A percentile compares a stretch with the other conserved stretches of the same genome.
Conservation (phyloP, 2,888 invertebrate species). For the Meteorus colon region DNA sequence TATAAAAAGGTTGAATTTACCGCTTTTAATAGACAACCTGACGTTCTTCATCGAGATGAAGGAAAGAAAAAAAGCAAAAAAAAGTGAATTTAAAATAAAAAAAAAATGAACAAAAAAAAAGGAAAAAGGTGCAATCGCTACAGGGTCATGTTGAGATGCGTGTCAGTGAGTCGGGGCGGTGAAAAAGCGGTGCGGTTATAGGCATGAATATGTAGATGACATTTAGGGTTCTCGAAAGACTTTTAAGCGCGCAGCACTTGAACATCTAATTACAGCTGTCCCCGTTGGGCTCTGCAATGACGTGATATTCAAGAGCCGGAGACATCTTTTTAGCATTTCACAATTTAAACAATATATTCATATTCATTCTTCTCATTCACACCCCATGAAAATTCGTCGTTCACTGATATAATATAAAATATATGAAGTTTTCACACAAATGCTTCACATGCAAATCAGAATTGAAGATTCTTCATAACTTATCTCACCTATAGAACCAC, state of each 20-base stretch:
- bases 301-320: slow-evolving; percentile 3
- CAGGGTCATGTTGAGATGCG: slow-evolving; percentile 26
- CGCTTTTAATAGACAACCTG: slow-evolving; percentile 3
- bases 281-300: slow-evolving; percentile 38
- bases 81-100: neutral
- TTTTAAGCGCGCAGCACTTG: slow-evolving; percentile 50
- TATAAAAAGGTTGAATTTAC: neutral
- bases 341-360: neutral
- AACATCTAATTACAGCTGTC: slow-evolving; percentile 52
- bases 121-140: slow-evolving; percentile 23
- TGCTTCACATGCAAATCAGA: too few relatives aligned
- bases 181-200: slow-evolving; percentile 56
- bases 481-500: too few relatives aligned
- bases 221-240: slow-evolving; percentile 57
- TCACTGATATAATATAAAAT: too few relatives aligned
- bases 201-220: slow-evolving; percentile 65
- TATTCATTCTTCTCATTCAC: neutral
- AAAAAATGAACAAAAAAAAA: slow-evolving; percentile 8
- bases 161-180: slow-evolving; percentile 33
- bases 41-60: neutral
- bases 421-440: too few relatives aligned
- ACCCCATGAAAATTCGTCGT: too few relatives aligned
- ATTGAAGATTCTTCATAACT: too few relatives aligned
- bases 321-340: slow-evolving; percentile 10
- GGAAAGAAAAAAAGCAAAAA: slow-evolving; percentile 10